Evolutionary conservation across 2,113 vertebrate species (phyloP).

Genomic region (Lepus europaeus): DNA sequence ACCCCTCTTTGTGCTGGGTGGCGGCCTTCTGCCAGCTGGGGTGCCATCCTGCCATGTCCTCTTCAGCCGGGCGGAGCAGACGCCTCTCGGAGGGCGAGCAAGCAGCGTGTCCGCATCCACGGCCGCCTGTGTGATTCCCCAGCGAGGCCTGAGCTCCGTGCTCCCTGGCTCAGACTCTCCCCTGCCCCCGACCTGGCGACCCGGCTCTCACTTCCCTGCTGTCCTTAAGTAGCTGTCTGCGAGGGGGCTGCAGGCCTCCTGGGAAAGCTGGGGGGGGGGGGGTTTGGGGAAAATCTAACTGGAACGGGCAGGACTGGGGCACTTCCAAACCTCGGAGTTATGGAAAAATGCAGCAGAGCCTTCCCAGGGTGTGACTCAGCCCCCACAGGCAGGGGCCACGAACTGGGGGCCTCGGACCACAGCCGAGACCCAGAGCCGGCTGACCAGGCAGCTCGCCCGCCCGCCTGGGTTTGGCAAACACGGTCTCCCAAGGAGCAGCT

Average conservation of each 20-base stretch:
- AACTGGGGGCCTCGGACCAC: not conserved
- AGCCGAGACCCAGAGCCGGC: not conserved
- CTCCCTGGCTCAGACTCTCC: not conserved
- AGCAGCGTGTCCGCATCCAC: not conserved
- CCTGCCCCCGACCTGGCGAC: no score
- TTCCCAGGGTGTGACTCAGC: slow-evolving; percentile 67
- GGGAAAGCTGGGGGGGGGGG: not conserved
- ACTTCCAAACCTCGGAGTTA: slow-evolving; percentile 70
- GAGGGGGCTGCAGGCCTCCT: not conserved
- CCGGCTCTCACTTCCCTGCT: not conserved
- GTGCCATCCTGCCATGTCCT: not conserved
- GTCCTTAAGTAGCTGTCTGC: slow-evolving; percentile 4
- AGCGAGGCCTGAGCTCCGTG: not conserved
- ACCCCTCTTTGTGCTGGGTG: not conserved
- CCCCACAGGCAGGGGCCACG: slow-evolving; percentile 12
- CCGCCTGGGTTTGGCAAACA: not conserved
- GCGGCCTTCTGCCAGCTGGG: not conserved
- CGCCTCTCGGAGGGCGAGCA: not conserved
- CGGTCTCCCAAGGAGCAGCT: not conserved
- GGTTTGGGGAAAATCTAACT: not conserved
- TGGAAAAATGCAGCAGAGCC: slow-evolving; percentile 68
- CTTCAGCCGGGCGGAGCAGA: not conserved
- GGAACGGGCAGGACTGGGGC: slow-evolving; percentile 29
- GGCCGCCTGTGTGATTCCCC: not conserved
- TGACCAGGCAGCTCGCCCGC: slow-evolving; percentile 11